Percentiles rank a stretch among this genome's conserved stretches.
phyloP scores from a whole-genome alignment of 2,888 invertebrate species.

The Spodoptera picta region DNA sequence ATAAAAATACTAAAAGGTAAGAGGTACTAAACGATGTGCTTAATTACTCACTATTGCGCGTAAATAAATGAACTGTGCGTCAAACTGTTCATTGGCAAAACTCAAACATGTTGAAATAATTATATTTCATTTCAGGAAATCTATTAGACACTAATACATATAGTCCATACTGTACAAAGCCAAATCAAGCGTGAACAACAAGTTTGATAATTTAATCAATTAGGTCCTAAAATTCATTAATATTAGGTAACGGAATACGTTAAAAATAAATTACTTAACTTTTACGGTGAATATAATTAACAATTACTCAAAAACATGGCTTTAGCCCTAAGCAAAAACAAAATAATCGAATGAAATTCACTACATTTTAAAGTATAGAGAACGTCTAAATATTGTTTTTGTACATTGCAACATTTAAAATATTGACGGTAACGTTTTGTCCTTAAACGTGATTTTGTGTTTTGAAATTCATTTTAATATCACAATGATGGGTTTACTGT shows the following conservation, averaged over 20 bases:
- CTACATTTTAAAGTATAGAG: slow-evolving; percentile 29
- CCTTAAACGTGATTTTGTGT: slow-evolving; percentile 51
- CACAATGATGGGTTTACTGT: slow-evolving; percentile 62
- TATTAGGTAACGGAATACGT: slow-evolving; percentile 52
- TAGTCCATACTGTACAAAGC: slow-evolving; percentile 36
- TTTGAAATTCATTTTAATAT: slow-evolving; percentile 59
- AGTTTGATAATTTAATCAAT: slow-evolving; percentile 33
- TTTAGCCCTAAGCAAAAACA: slow-evolving; percentile 51
- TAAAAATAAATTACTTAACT: slow-evolving; percentile 53
- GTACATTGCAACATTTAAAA: slow-evolving; percentile 60
- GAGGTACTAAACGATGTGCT: slow-evolving; percentile 51
- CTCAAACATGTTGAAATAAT: slow-evolving; percentile 5
- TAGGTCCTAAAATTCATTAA: slow-evolving; percentile 36
- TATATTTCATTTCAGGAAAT: slow-evolving; percentile 9
- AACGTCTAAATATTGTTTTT: slow-evolving; percentile 52
- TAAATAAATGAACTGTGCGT: slow-evolving; percentile 33
- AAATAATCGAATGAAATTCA: slow-evolving; percentile 27
- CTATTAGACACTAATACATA: slow-evolving; percentile 4
- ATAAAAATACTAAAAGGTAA: slow-evolving; percentile 68
- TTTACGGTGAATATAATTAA: slow-evolving; percentile 45
- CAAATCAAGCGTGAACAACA: slow-evolving; percentile 28
- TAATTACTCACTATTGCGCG: slow-evolving; percentile 39
- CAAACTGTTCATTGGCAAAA: slow-evolving; percentile 18
- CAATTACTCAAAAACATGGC: slow-evolving; percentile 51
- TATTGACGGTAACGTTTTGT: slow-evolving; percentile 58